Percentiles rank a stretch among this genome's conserved stretches.
phyloP scores from a whole-genome alignment of 2,113 vertebrate genomes.

The Piaya cayana region DNA sequence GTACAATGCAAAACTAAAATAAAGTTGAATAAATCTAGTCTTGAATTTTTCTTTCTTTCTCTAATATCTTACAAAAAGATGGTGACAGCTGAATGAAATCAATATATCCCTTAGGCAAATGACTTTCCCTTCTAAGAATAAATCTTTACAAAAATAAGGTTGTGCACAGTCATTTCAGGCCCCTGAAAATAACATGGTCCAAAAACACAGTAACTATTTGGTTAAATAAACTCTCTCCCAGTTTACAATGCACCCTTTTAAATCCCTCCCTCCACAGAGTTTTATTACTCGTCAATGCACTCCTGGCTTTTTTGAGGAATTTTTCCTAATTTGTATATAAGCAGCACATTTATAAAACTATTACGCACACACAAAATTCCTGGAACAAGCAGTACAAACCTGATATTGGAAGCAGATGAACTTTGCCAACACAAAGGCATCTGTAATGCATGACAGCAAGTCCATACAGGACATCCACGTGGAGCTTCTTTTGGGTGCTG shows the following conservation, averaged over 20 bases:
- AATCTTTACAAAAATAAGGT: conserved; percentile 34
- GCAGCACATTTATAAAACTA: not conserved
- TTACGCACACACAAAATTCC: not conserved
- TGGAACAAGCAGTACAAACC: not conserved
- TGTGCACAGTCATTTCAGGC: not conserved
- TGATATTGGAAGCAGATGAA: not conserved
- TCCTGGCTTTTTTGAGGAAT: not conserved
- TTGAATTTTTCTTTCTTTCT: conserved; percentile 10
- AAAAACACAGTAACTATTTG: conserved; percentile 17
- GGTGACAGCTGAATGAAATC: conserved; percentile 43
- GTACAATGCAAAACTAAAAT: not conserved
- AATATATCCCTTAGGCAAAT: conserved; percentile 33
- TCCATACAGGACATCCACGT: fast-evolving
- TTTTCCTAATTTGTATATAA: not conserved
- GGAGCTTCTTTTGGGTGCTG: not conserved
- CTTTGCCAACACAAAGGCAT: not conserved
- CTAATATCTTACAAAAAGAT: not conserved
- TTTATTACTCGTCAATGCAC: not conserved
- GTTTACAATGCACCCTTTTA: not conserved
- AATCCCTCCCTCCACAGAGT: not conserved
- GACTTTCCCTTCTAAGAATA: conserved; percentile 38
- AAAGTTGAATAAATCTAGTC: not conserved
- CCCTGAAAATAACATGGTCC: not conserved
- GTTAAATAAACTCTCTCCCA: conserved; percentile 11
- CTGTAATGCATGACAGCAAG: not conserved